Conservation (phyloP, 2,797 vertebrate genomes). For the Galagoides demidoff region DNA sequence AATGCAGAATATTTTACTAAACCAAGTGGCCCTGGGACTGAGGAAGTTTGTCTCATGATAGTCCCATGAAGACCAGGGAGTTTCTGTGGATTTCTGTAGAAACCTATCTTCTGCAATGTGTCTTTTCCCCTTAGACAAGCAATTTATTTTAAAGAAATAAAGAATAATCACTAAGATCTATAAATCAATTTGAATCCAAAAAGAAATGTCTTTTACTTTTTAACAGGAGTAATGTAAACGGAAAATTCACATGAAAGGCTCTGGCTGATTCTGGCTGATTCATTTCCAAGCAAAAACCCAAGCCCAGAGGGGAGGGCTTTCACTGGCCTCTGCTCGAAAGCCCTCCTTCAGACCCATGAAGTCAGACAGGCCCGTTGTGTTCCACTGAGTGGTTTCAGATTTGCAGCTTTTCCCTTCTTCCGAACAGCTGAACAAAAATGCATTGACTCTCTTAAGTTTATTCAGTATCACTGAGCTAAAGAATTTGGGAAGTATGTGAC, state of each 20-base stretch:
- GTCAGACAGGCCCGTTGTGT: not conserved
- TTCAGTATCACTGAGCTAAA: not conserved
- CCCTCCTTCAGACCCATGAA: not conserved
- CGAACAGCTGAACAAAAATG: not conserved
- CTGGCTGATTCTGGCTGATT: not conserved
- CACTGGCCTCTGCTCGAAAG: not conserved
- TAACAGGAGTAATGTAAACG: not conserved
- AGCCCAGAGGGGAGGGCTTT: not conserved
- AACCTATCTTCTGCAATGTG: not conserved
- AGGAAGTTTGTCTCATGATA: not conserved
- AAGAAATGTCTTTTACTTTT: constrained; percentile 1
- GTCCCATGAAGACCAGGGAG: not conserved
- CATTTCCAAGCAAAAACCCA: not conserved
- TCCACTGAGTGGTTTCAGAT: not conserved
- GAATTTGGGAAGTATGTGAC: not conserved
- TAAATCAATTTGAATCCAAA: not conserved
- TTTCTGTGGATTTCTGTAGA: not conserved
- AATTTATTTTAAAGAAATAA: constrained; percentile 13
- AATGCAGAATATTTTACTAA: not conserved
- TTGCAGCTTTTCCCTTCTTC: not conserved
- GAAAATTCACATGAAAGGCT: not conserved
- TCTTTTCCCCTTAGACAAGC: not conserved
- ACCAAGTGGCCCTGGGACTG: not conserved
- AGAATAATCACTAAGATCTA: not conserved
- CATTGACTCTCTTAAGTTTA: not conserved